phyloP scores from a whole-genome alignment of 2,797 vertebrate genomes.

The Ispidina picta region DNA sequence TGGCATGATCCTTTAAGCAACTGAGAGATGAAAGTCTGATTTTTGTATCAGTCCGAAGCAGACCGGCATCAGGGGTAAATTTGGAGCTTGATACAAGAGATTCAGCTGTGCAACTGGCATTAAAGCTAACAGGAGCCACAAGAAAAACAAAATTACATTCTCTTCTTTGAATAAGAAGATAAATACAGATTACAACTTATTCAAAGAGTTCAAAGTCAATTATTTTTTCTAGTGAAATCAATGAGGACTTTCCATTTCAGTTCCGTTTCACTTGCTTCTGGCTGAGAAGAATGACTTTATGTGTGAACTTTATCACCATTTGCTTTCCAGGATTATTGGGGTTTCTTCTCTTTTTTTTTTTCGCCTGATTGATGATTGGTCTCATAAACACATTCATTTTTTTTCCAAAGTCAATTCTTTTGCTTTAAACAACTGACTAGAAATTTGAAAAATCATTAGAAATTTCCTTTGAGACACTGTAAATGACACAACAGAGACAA shows the following conservation, averaged over 20 bases:
- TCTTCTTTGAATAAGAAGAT: conserved; percentile 23
- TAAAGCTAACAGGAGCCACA: conserved; percentile 18
- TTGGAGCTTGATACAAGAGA: conserved; percentile 6
- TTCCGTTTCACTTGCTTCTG: neutral
- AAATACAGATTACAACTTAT: conserved; percentile 49
- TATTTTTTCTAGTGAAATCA: conserved; percentile 46
- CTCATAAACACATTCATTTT: neutral
- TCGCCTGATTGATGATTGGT: neutral
- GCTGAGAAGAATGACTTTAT: conserved; percentile 7
- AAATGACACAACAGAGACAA: neutral
- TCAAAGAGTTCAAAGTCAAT: conserved; percentile 45
- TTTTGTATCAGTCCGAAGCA: conserved; percentile 27
- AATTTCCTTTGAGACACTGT: neutral
- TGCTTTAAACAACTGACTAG: neutral
- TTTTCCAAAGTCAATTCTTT: neutral
- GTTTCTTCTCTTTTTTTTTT: conserved; percentile 2
- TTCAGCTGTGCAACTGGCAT: conserved; percentile 9
- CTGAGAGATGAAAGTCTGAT: conserved; percentile 18
- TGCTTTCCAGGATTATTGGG: neutral
- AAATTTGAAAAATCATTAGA: neutral
- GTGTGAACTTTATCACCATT: conserved; percentile 10
- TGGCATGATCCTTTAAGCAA: conserved; percentile 36
- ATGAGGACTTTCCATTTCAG: conserved; percentile 42
- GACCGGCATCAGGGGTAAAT: conserved; percentile 18
- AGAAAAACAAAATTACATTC: conserved; percentile 30